These are phyloP conservation scores for Rhagologus leucostigma DNA, from an alignment of 2,113 vertebrate species.

Conservation along the genomic window DNA sequence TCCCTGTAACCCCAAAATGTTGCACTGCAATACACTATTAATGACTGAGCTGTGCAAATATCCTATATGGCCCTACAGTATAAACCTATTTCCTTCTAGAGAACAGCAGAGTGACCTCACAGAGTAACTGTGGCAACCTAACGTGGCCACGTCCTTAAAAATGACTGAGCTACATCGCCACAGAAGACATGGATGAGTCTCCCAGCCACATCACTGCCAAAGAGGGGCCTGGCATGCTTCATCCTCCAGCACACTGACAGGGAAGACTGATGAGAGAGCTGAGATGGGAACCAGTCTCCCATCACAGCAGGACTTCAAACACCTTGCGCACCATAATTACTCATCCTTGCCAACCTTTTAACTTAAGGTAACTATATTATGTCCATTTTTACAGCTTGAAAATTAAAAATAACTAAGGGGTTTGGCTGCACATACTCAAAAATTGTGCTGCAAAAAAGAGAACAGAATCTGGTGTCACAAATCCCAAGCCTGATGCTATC, in stretches of 20 bases:
- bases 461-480: neutral
- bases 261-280: neutral
- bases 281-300: neutral
- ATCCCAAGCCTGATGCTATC: neutral
- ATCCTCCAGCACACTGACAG: neutral
- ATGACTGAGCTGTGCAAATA: neutral
- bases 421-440: neutral
- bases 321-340: neutral
- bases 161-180: neutral
- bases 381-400: neutral
- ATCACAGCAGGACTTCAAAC: neutral
- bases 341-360: neutral
- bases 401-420: neutral
- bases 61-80: neutral
- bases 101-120: neutral
- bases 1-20: neutral
- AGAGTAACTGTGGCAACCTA: neutral
- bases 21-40: neutral
- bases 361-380: neutral
- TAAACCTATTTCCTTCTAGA: neutral
- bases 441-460: neutral
- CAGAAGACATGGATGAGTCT: neutral
- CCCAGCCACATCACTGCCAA: neutral
- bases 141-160: neutral
- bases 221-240: neutral